Percentiles rank a stretch among this genome's conserved stretches.
phyloP scores from a whole-genome alignment of 2,888 invertebrate species.

The Euphydryas editha region DNA sequence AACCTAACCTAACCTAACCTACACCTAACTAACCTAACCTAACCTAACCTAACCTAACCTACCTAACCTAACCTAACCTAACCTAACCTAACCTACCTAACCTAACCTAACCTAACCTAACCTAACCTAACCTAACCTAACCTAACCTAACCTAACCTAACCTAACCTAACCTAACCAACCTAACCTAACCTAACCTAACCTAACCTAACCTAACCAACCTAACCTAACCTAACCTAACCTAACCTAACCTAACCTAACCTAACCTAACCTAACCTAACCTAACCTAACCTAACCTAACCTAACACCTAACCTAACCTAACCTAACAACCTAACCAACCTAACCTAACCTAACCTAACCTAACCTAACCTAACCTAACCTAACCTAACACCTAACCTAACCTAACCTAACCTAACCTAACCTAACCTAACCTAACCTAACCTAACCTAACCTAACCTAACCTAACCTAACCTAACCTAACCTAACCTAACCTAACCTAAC shows the following conservation, averaged over 20 bases:
- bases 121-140: constrained; percentile 27
- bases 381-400: constrained; percentile 24
- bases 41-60: constrained; percentile 26
- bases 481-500: constrained; percentile 12
- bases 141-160: constrained; percentile 21
- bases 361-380: constrained; percentile 27
- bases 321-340: too few species aligned
- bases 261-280: constrained; percentile 26
- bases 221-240: constrained; percentile 12
- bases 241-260: constrained; percentile 20
- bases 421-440: constrained; percentile 16
- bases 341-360: constrained; percentile 27
- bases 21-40: constrained; percentile 22
- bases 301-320: too few species aligned
- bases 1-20: constrained; percentile 9
- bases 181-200: constrained; percentile 12
- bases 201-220: constrained; percentile 12
- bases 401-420: constrained; percentile 19
- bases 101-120: constrained; percentile 27
- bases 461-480: constrained; percentile 12
- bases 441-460: constrained; percentile 12
- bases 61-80: constrained; percentile 20
- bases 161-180: constrained; percentile 21
- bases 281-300: constrained; percentile 25
- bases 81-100: constrained; percentile 27